phyloP scores from a whole-genome alignment of 1,140 invertebrate species.

The Panulirus ornatus region DNA sequence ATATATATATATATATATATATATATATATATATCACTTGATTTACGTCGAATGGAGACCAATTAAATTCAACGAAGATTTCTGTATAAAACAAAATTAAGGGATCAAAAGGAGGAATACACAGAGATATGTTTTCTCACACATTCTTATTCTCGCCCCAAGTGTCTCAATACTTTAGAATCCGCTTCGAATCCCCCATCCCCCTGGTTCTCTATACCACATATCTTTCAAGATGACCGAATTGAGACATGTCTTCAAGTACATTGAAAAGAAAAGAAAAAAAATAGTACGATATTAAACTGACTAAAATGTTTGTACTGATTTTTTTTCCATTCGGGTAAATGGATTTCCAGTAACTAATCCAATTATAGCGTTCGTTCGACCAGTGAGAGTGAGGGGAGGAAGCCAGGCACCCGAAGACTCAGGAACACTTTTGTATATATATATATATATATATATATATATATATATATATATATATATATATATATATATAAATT shows the following conservation, averaged over 20 bases:
- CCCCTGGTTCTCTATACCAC: too few species aligned
- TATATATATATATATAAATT: too few species aligned
- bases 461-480: too few species aligned
- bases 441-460: too few species aligned
- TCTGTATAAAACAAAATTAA: background rate
- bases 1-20: background rate
- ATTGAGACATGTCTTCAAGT: background rate
- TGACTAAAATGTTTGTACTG: constrained; percentile 20
- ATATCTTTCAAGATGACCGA: too few species aligned
- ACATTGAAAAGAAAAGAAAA: background rate
- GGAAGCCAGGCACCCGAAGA: constrained; percentile 1
- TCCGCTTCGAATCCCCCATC: too few species aligned
- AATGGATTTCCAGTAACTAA: constrained; percentile 23
- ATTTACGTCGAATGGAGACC: background rate
- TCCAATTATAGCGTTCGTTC: constrained; percentile 19
- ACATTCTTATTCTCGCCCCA: too few species aligned
- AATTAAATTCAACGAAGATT: background rate
- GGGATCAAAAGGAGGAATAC: background rate
- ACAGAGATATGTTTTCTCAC: too few species aligned
- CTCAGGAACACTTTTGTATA: background rate
- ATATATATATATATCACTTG: background rate
- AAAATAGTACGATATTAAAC: constrained; percentile 18
- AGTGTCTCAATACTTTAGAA: too few species aligned
- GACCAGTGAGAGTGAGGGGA: constrained; percentile 13
- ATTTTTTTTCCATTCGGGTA: constrained; percentile 21